A percentile compares a stretch with the other conserved stretches of the same genome.
Evolutionary conservation across 1,140 invertebrate species (phyloP).

Genomic region (Tetramorium simillimum): DNA sequence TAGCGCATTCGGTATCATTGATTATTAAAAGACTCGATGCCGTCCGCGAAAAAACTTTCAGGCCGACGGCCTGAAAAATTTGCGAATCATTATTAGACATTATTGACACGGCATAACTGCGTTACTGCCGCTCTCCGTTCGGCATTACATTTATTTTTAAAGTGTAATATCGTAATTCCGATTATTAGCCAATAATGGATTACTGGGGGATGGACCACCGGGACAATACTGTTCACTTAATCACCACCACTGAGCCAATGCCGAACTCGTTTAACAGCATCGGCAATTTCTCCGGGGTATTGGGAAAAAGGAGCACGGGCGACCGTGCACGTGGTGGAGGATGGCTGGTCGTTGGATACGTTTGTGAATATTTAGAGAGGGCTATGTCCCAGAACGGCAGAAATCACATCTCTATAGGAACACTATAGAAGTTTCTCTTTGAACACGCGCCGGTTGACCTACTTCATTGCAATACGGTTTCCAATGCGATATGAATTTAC

Average conservation of each 20-base stretch:
- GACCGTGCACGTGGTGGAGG: background rate
- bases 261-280: slow-evolving; percentile 21
- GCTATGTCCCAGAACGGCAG: slow-evolving; percentile 59
- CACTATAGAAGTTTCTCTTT: slow-evolving; percentile 71
- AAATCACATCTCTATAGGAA: slow-evolving; percentile 70
- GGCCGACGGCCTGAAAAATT: background rate
- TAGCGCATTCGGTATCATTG: background rate
- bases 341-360: background rate
- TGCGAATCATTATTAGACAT: background rate
- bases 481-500: slow-evolving; percentile 69
- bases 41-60: background rate
- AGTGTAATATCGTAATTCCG: background rate
- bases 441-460: slow-evolving; percentile 76
- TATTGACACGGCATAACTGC: background rate
- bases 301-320: slow-evolving; percentile 10
- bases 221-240: background rate
- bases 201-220: background rate
- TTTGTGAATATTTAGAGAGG: slow-evolving; percentile 55
- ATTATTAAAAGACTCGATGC: background rate
- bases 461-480: slow-evolving; percentile 74
- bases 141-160: background rate
- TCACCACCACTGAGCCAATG: background rate
- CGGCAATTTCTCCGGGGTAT: slow-evolving; percentile 28
- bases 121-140: background rate
- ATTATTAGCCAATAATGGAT: background rate